Evolutionary conservation across 2,113 vertebrate species (phyloP), one percentile per base, ranked within the genome.

Genomic region (Micromys minutus): DNA sequence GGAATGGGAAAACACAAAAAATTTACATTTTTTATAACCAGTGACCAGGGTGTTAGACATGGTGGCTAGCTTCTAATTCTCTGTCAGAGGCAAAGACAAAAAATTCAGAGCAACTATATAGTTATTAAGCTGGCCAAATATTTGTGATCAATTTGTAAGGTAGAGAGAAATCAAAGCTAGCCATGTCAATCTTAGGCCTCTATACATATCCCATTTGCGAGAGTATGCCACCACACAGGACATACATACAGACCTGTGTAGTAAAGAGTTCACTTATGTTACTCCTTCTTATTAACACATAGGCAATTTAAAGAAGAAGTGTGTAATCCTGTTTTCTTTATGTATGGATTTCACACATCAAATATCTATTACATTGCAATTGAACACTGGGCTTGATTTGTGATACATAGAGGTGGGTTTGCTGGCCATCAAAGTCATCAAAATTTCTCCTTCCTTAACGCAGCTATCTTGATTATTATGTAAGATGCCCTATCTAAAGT

Each of bases 11-110:
- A 47, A 90, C 5, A 74, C 13, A 65, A 63, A 79, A 36, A 67
- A 89, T 17, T 36, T 11, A 65, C 83, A 0, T 45, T 31, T 85
- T 10, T 67, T 47, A 0, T 65, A 36, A 67, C 12, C 7, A 50
- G 1, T 22, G 1, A 47, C 22, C 17, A 47, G 1, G 3, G 3
- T 67, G 42, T 22, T 22, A 22, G 59, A 3, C 9, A 34, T 12
- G 17, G 29, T 17, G 17, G 9, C 7, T 13, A 6, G 2, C 61
- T 29, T 65, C 5, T 22, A 22, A 36, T 50, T 1, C 22, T 7
- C 11, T 47, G 57, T 42, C 42, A 65, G 5, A 67, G 36, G 42
- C 42, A 65, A 34, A 85, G 17, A 85, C 16, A 36, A 59, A 85
- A 47, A 85, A 65, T 7, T 47, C 7, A 19, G 8, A 65, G 8